Conservation (phyloP, 2,888 invertebrate species). For the Notodonta ziczac region DNA sequence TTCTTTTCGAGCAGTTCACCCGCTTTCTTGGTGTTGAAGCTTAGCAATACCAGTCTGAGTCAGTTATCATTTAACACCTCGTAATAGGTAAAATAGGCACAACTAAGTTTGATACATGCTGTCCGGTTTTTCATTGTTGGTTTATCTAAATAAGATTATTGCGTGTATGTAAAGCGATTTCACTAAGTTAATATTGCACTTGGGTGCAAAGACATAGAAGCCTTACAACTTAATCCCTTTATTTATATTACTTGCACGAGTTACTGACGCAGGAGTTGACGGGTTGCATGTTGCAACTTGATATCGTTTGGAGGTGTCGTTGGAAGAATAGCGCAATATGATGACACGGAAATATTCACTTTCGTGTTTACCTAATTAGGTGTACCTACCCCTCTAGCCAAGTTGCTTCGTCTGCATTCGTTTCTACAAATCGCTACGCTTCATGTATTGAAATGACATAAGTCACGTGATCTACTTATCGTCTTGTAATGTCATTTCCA, state of each 20-base stretch:
- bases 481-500: too few species aligned
- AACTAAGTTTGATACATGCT: background rate
- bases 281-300: too few species aligned
- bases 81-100: background rate
- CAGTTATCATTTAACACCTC: background rate
- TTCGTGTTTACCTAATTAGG: background rate
- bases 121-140: background rate
- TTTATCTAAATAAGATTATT: slow-evolving; percentile 1
- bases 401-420: too few species aligned
- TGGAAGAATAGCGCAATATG: background rate
- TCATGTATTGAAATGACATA: too few species aligned
- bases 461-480: too few species aligned
- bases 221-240: slow-evolving; percentile 67
- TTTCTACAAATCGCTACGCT: too few species aligned
- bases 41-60: background rate
- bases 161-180: slow-evolving; percentile 23
- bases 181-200: slow-evolving; percentile 37
- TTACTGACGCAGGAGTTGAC: background rate
- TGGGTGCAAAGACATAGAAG: slow-evolving; percentile 49
- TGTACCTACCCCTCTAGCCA: too few species aligned
- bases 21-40: slow-evolving; percentile 15
- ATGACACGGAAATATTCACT: slow-evolving; percentile 10
- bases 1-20: slow-evolving; percentile 22
- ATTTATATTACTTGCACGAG: slow-evolving; percentile 31
- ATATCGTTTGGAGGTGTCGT: too few species aligned